Percentiles rank a stretch among this genome's conserved stretches.
Evolutionary conservation across 1,140 invertebrate genomes (phyloP).

Genomic region (Galleria mellonella): DNA sequence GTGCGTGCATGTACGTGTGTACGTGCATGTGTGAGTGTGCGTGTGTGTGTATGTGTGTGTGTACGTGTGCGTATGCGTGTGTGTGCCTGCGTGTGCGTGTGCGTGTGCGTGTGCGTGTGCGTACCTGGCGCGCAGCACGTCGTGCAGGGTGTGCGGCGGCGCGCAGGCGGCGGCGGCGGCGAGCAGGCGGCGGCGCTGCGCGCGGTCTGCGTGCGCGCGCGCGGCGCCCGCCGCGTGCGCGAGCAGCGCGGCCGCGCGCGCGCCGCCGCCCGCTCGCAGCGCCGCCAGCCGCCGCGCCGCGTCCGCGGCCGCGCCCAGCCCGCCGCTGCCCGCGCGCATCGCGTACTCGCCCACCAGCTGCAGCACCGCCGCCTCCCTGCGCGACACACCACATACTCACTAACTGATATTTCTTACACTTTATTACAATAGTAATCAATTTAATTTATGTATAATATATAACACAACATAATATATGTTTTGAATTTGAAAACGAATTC

Average conservation of each 20-base stretch:
- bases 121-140: conserved; percentile 32
- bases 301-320: conserved; percentile 16
- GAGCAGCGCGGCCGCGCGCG: conserved; percentile 29
- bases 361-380: conserved; percentile 44
- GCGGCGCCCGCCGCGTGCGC: conserved; percentile 18
- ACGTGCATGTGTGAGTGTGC: too few relatives aligned
- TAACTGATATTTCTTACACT: too few relatives aligned
- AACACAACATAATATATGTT: too few relatives aligned
- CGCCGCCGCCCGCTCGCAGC: conserved; percentile 12
- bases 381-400: too few relatives aligned
- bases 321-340: conserved; percentile 19
- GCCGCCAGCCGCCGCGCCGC: conserved; percentile 30
- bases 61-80: too few relatives aligned
- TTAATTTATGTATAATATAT: too few relatives aligned
- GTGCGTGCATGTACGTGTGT: too few relatives aligned
- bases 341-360: conserved; percentile 25
- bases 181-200: conserved; percentile 16
- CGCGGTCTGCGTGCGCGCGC: conserved; percentile 25
- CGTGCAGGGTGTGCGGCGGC: conserved; percentile 13
- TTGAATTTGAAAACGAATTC: too few relatives aligned
- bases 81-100: too few relatives aligned
- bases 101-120: background rate
- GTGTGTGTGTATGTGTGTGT: too few relatives aligned
- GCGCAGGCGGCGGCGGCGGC: conserved; percentile 29
- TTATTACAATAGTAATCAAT: too few relatives aligned